Conservation (phyloP, 2,113 vertebrate genomes). For the Muntiacus reevesi region DNA sequence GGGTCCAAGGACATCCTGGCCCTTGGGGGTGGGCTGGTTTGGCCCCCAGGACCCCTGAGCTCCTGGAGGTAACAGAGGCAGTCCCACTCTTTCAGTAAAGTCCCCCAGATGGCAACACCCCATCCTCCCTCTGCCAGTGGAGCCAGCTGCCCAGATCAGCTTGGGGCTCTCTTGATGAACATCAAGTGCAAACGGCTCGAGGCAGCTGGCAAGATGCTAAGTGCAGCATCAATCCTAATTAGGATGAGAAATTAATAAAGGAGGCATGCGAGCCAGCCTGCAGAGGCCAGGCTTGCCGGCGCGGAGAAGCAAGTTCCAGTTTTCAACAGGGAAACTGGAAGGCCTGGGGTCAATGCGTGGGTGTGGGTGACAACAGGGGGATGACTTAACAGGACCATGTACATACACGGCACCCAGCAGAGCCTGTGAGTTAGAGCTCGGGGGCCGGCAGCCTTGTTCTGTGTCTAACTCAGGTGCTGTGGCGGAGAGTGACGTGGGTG, state of each 20-base stretch:
- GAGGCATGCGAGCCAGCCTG: neutral
- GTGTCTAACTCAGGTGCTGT: conserved; percentile 3
- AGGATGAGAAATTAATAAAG: conserved; percentile 68
- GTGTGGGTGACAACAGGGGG: neutral
- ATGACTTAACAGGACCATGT: neutral
- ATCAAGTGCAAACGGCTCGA: conserved; percentile 46
- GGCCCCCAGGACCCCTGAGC: neutral
- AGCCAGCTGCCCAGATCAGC: conserved; percentile 63
- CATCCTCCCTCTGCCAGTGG: neutral
- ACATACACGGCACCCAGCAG: neutral
- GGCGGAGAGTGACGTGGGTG: conserved; percentile 49
- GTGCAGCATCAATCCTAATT: conserved; percentile 69
- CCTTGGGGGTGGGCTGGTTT: neutral
- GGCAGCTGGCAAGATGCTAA: conserved; percentile 71
- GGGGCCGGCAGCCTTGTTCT: neutral
- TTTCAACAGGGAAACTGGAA: conserved; percentile 15
- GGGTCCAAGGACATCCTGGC: neutral
- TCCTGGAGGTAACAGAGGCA: neutral
- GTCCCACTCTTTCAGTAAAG: neutral
- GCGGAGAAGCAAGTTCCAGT: neutral
- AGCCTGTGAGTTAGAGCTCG: neutral
- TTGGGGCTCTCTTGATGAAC: conserved; percentile 54
- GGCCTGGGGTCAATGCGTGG: neutral
- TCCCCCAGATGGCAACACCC: conserved; percentile 38
- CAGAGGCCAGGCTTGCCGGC: neutral